These are phyloP conservation scores for Brachyptera putata DNA, from an alignment of 2,888 invertebrate genomes.

Conservation along the genomic window DNA sequence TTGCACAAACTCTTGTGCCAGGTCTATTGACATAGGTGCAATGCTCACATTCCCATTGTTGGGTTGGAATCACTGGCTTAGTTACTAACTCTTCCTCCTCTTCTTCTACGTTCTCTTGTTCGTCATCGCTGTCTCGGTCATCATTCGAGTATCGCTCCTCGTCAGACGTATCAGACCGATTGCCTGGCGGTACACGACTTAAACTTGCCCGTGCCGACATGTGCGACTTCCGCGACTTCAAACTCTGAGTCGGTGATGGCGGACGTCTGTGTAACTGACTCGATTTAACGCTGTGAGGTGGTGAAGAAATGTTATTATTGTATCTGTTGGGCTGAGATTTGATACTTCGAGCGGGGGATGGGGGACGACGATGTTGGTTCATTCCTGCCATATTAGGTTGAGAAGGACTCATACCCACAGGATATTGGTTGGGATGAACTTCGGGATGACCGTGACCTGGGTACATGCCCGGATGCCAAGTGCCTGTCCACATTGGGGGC, in stretches of 20 bases:
- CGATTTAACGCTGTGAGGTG: conserved; percentile 26
- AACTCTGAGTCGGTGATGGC: conserved; percentile 63
- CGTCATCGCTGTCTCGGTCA: conserved; percentile 32
- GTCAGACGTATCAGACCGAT: conserved; percentile 15
- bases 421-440: conserved; percentile 33
- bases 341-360: conserved; percentile 32
- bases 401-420: conserved; percentile 37
- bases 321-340: conserved; percentile 38
- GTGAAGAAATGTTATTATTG: conserved; percentile 16
- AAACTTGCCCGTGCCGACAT: conserved; percentile 41
- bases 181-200: neutral
- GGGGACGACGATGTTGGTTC: conserved; percentile 26
- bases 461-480: conserved; percentile 40
- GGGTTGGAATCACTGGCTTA: conserved; percentile 44
- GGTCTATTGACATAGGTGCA: conserved; percentile 85
- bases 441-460: conserved; percentile 34
- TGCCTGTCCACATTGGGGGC: conserved; percentile 42
- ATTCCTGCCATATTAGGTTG: conserved; percentile 19
- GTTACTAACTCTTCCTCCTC: conserved; percentile 44
- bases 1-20: conserved; percentile 71
- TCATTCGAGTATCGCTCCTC: conserved; percentile 29
- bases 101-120: conserved; percentile 24
- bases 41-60: conserved; percentile 82
- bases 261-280: conserved; percentile 49
- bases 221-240: conserved; percentile 65